Percentiles rank a stretch among this genome's conserved stretches.
These are phyloP conservation scores for Phoxinus dragarum DNA, from an alignment of 2,797 vertebrate genomes.

Conservation along the genomic window DNA sequence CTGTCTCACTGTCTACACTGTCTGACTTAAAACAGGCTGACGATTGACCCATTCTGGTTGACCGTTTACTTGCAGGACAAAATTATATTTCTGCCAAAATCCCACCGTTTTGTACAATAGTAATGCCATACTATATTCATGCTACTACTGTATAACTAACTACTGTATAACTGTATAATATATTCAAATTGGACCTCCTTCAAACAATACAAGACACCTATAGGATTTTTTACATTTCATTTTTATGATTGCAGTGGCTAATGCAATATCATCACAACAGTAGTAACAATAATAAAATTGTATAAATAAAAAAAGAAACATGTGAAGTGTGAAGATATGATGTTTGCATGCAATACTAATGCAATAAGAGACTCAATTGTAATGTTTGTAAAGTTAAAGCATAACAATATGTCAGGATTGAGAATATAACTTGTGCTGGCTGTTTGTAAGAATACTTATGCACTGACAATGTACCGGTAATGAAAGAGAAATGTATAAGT, in stretches of 20 bases:
- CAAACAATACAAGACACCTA: not conserved
- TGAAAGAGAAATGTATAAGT: not conserved
- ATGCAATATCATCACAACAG: not conserved
- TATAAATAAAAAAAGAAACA: not conserved
- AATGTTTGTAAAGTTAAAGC: not conserved
- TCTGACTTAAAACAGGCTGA: conserved; percentile 2
- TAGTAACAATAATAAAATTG: not conserved
- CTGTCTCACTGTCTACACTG: not conserved
- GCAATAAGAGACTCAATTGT: not conserved
- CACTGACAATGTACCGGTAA: not conserved
- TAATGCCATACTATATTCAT: not conserved
- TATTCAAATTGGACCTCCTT: too few species aligned
- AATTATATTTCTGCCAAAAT: not conserved
- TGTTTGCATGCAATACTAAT: too few species aligned
- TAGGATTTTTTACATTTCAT: not conserved
- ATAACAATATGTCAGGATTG: not conserved
- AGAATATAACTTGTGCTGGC: not conserved
- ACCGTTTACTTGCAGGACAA: not conserved
- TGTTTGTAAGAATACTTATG: not conserved
- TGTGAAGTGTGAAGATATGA: not conserved
- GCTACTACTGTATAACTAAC: not conserved
- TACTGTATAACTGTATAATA: not conserved
- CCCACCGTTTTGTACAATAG: not conserved
- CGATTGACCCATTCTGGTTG: not conserved
- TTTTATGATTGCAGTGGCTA: not conserved